Base-by-base conservation (phyloP, 2,113 vertebrate species). In the Ploceus nigricollis region DNA sequence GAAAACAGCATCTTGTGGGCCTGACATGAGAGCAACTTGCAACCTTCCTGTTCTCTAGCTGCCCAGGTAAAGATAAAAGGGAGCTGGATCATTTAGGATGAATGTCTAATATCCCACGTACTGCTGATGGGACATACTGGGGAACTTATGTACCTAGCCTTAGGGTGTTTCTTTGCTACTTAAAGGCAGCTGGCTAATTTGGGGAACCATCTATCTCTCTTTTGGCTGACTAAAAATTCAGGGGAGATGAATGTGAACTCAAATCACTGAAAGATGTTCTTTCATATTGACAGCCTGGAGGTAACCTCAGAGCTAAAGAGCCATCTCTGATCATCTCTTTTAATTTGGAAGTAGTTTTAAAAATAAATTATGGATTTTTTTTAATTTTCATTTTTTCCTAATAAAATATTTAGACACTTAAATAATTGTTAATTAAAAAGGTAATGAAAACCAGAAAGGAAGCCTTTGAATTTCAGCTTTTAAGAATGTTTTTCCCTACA, bases 181-280 rank as follows among this genome's bases (percentile, higher is more conserved):
- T 33, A 93, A 82, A 66, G 16, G 39, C 51, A 82, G n/a, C 33
- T 95, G 87, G 28, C 31, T 91, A 81, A 78, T 91, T 60, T 93
- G 40, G 21, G 68, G 24, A 79, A 58, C 25, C 24, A 28, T 51
- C 44, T 72, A 60, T 57, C 21, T 87, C 16, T 28, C 8, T 79
- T 87, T 85, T 76, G 57, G n/a, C 44, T 82, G 60, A 68, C 35
- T 75, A 79, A 42, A 42, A 14, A 75, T 75, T 81, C 35, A 54
- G 47, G 28, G 25, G 33, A 89, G 22, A 63, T 70, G 15, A 86
- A 61, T 87, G 50, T 87, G 65, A 23, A 89, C 31, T 60, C 51
- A 78, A 89, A 84, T 58, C 9, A 48, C 35, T 64, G 44, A 81
- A 93, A 76, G 50, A 78, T 83, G 3, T 51, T 77, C 15, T 89